Evolutionary conservation across 2,113 vertebrate genomes (phyloP), one percentile per base, ranked within the genome.

Genomic region (Pitta sordida): DNA sequence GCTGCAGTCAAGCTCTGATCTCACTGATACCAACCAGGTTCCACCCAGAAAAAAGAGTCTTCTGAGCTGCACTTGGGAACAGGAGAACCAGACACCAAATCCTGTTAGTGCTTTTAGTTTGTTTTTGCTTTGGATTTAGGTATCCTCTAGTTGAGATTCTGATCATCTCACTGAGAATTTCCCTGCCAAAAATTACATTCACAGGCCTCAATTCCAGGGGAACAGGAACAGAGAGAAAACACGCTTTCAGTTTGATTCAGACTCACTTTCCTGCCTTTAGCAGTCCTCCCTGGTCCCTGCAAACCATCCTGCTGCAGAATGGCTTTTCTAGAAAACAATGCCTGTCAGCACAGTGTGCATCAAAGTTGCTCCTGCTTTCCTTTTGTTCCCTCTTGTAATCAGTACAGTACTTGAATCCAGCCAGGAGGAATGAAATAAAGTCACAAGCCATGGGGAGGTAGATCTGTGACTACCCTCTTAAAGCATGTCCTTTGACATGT

Each of bases 401-500:
- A 39, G 27, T 73, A 20, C 41, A 65, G 49, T 53, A 32, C 55
- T 70, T 85, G 53, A 67, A 64, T 55, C 51, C 62, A 48, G 58
- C 41, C 79, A 85, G 58, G 77, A 78, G 80, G 68, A 82, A 71
- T 89, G 64, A 95, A 86, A 80, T 81, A 1, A 44, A 76, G 71
- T 84, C 69, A 69, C 51, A 84, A 82, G 69, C 67, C 34, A 24
- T 1, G 0, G 56, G 62, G 37, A 92, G 58, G 49, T 63, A 94
- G 81, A 94, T 78, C 10, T 1, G 15, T 96, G 95, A 96, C 91
- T 94, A 94, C 36, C 37, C 77, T 80, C 78, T 68, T 64, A 76
- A 94, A 93, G 86, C 82, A 95, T 0, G 9, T 95, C 93, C 79
- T 96, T 94, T 91, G 69, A 88, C 43, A 39, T 92, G 80, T 73